Evolutionary conservation across 1,140 invertebrate genomes (phyloP).

Genomic region (Acromyrmex charruanus): DNA sequence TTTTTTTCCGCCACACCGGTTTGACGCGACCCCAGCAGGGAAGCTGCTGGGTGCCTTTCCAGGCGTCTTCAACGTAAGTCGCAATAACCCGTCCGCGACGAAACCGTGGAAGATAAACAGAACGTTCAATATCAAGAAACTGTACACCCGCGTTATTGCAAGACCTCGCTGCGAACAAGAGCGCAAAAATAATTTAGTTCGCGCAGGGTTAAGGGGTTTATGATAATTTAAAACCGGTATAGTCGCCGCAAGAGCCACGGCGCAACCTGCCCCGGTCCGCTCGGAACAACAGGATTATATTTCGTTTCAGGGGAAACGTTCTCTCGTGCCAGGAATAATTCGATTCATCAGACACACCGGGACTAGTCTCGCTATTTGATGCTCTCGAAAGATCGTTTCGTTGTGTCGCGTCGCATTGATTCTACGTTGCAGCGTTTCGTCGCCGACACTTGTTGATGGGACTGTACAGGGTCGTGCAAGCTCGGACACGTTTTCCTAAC

Average conservation of each 20-base stretch:
- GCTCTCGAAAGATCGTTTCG: not conserved
- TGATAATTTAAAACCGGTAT: conserved; percentile 58
- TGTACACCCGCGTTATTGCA: not conserved
- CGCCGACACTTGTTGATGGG: conserved; percentile 75
- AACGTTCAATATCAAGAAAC: conserved; percentile 5
- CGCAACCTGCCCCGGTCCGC: not conserved
- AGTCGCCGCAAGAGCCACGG: conserved; percentile 24
- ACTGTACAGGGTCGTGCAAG: conserved; percentile 82
- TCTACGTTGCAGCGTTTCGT: conserved; percentile 70
- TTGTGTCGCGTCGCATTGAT: not conserved
- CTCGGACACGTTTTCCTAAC: conserved; percentile 82
- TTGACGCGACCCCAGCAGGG: not conserved
- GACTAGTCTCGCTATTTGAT: not conserved
- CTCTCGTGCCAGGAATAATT: not conserved
- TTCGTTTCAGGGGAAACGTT: not conserved
- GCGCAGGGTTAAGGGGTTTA: conserved; percentile 37
- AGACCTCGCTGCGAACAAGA: not conserved
- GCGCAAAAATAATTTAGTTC: conserved; percentile 55
- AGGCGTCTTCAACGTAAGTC: not conserved
- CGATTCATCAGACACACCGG: not conserved
- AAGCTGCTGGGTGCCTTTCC: not conserved
- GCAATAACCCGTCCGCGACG: not conserved
- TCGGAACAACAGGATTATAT: not conserved
- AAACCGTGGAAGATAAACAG: conserved; percentile 13
- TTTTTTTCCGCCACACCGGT: conserved; percentile 8